Conservation (phyloP, 1,140 invertebrate genomes). For the Trypoxylus dichotomus region DNA sequence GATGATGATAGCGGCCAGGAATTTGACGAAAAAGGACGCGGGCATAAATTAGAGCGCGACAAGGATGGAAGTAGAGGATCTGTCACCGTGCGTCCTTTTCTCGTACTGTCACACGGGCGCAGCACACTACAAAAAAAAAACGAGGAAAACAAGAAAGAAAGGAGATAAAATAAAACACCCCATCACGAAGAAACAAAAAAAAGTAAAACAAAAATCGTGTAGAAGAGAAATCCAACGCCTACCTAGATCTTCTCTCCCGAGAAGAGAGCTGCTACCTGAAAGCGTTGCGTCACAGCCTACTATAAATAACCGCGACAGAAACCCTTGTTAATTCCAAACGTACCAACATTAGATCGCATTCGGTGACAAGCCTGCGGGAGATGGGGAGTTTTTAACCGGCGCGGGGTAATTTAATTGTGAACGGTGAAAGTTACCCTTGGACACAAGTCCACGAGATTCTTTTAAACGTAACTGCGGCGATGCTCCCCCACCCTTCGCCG, state of each 20-base stretch:
- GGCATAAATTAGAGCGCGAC: conserved; percentile 17
- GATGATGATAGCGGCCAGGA: conserved; percentile 47
- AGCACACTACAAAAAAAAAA: conserved; percentile 1
- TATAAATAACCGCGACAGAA: conserved; percentile 50
- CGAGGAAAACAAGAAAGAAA: conserved; percentile 29
- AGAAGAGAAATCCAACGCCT: conserved; percentile 48
- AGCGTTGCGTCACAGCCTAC: conserved; percentile 47
- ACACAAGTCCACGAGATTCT: conserved; percentile 27
- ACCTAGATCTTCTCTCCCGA: conserved; percentile 42
- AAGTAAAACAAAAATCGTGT: conserved; percentile 29
- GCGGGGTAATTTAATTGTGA: conserved; percentile 31
- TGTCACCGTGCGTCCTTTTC: neutral
- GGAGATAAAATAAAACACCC: conserved; percentile 31
- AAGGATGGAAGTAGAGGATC: conserved; percentile 18
- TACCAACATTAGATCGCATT: conserved; percentile 48
- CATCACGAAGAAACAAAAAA: conserved; percentile 27
- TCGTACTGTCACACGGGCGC: neutral
- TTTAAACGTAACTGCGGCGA: neutral
- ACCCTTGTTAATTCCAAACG: conserved; percentile 48
- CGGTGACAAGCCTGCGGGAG: neutral
- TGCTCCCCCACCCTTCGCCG: conserved; percentile 2
- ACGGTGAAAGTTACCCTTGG: conserved; percentile 37
- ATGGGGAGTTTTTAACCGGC: neutral
- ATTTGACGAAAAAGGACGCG: conserved; percentile 35
- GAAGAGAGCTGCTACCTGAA: conserved; percentile 44